Evolutionary conservation across 2,888 invertebrate genomes (phyloP), one percentile per base, ranked within the genome.

Genomic region (Cheilosia soror): DNA sequence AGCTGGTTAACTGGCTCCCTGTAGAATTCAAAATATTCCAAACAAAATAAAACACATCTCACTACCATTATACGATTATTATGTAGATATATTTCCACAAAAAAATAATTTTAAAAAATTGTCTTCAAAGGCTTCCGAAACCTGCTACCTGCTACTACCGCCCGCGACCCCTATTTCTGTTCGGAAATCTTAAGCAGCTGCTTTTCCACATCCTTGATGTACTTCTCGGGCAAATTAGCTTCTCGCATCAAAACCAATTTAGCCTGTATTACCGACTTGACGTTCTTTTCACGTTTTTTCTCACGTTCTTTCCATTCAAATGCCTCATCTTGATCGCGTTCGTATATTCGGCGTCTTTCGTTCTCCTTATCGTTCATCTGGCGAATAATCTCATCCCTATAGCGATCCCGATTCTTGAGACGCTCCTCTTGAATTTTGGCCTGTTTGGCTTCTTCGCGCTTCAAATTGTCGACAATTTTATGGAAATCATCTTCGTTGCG

Each of bases 161-260:
- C 20, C 1, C 20, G 20, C 20, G 20, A 2, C 9, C n/a, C 20
- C n/a, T 78, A 71, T 31, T 69, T 81, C 53, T 68, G 57, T 47
- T 80, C 63, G 4, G 87, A 79, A 31, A 80, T 66, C 5, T 62
- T 55, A 1, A 69, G 15, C 58, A 89, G 53, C 78, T 89, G 88
- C 29, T 88, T 88, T 76, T 92, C 92, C 25, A 92, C 92, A 84
- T 92, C 92, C 51, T 90, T 91, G 5, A 92, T 89, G 72, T 92
- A 92, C 66, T 92, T 92, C 5, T 92, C 92, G 0, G 92, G 92
- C 63, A 92, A 86, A 42, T 92, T 91, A 2, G 92, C 92, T 4
- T 91, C 89, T 1, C 91, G 89, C 92, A 92, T 92, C 31, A 90
- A 89, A 1, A 89, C 88, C 37, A 92, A 88, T 83, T 92, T 92